Base-by-base conservation (phyloP, 2,888 invertebrate species). In the Oligia strigilis region DNA sequence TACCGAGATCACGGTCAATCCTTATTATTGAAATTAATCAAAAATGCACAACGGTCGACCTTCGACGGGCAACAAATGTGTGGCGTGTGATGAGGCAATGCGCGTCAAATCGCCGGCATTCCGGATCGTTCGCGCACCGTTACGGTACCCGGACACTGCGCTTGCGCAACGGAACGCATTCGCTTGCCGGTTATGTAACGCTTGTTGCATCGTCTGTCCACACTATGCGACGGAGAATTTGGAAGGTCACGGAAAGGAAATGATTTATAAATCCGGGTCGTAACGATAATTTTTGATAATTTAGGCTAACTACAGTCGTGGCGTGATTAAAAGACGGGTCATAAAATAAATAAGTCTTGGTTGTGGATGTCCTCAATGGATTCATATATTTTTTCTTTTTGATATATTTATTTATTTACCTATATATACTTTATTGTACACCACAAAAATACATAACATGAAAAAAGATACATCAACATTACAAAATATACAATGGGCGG, bases 41-140 rank as follows among this genome's bases (percentile, higher is more conserved):
- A 85, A 89, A 85, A 90, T 82, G 77, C 84, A 84, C 79, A 69
- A 81, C 75, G 74, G 77, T 80, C 90, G 92, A 92, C 92, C 92
- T 93, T 92, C 90, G 83, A 78, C 76, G 86, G 83, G 77, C 83
- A 89, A 86, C 85, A 89, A 91, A 92, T 90, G 89, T 91, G 90
- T 86, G 82, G 89, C 84, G 82, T 86, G 83, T 87, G 93, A 92
- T 95, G 95, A 93, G 87, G 95, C 96, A 96, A 95, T 91, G 92
- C 94, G 94, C 93, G 91, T 94, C 95, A 95, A 95, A 96, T 96
- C 93, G 92, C 91, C 94, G 93, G 94, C 96, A 96, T 96, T 96
- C 96, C 96, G 94, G 95, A 94, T 94, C 94, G 95, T 93, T 92
- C 93, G 93, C 93, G 93, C 92, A 95, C 95, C 95, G 96, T 96